These are phyloP conservation scores for Lonchura striata DNA, from an alignment of 2,113 vertebrate genomes.

Conservation along the genomic window DNA sequence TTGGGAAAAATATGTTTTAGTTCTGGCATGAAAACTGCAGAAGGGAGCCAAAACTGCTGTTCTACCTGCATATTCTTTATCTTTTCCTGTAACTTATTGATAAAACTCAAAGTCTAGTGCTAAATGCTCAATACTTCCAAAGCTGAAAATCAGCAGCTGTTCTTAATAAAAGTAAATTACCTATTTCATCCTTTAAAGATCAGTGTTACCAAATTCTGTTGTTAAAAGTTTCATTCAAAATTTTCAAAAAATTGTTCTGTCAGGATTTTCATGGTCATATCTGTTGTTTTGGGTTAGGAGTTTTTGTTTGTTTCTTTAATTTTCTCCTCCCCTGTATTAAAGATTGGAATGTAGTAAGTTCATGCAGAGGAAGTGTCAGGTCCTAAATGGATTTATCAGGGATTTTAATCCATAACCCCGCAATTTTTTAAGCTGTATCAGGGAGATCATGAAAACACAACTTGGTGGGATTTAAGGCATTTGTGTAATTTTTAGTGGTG, in stretches of 20 bases:
- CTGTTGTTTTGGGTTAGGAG: rapidly evolving
- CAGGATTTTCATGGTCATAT: rapidly evolving
- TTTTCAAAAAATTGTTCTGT: neutral
- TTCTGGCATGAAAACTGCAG: neutral
- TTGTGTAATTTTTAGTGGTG: neutral
- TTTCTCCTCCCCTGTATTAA: neutral
- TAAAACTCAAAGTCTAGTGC: neutral
- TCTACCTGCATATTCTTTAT: neutral
- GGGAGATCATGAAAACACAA: neutral
- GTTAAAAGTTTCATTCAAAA: neutral
- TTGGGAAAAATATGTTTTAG: neutral
- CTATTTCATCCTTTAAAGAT: neutral
- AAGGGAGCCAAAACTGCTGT: neutral
- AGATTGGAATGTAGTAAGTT: neutral
- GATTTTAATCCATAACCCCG: neutral
- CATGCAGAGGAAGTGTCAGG: neutral
- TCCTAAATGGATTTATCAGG: neutral
- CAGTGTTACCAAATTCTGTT: neutral
- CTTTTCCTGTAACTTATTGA: neutral
- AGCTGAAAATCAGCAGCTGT: neutral
- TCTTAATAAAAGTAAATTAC: neutral
- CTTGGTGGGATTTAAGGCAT: neutral
- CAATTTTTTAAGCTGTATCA: neutral
- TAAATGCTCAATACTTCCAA: neutral
- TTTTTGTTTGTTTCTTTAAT: neutral